A percentile compares a stretch with the other conserved stretches of the same genome.
phyloP scores from a whole-genome alignment of 1,140 invertebrate species.

The Drosophila bipectinata region DNA sequence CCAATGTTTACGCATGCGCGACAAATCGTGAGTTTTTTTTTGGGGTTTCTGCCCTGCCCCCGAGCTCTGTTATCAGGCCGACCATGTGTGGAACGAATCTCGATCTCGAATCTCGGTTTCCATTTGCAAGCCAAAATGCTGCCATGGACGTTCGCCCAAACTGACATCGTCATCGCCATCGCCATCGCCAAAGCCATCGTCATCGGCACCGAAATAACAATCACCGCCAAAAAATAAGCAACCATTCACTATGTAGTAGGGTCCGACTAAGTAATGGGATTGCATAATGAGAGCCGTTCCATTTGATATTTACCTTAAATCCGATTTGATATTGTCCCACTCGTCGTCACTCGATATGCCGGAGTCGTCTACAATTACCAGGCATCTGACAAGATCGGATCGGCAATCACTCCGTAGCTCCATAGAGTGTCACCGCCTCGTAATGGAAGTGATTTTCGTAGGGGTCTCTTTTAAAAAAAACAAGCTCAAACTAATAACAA shows the following conservation, averaged over 20 bases:
- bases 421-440: background rate
- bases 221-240: slow-evolving; percentile 37
- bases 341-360: slow-evolving; percentile 74
- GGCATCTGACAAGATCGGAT: slow-evolving; percentile 8
- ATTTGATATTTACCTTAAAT: slow-evolving; percentile 73
- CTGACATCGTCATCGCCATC: slow-evolving; percentile 65
- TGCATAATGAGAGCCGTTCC: slow-evolving; percentile 62
- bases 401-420: background rate
- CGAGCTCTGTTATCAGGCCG: slow-evolving; percentile 31
- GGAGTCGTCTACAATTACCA: slow-evolving; percentile 71
- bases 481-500: slow-evolving; percentile 15
- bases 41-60: slow-evolving; percentile 28
- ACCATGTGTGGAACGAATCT: slow-evolving; percentile 42
- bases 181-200: slow-evolving; percentile 39
- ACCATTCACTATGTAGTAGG: slow-evolving; percentile 66
- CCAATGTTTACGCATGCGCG: slow-evolving; percentile 64
- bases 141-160: slow-evolving; percentile 52
- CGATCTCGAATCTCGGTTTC: slow-evolving; percentile 3
- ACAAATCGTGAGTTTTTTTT: slow-evolving; percentile 35
- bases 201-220: slow-evolving; percentile 50
- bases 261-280: slow-evolving; percentile 60
- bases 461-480: background rate
- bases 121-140: slow-evolving; percentile 22
- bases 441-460: slow-evolving; percentile 29
- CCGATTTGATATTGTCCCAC: slow-evolving; percentile 75